phyloP scores from a whole-genome alignment of 2,797 vertebrate species.

The Bradypodion ventrale region DNA sequence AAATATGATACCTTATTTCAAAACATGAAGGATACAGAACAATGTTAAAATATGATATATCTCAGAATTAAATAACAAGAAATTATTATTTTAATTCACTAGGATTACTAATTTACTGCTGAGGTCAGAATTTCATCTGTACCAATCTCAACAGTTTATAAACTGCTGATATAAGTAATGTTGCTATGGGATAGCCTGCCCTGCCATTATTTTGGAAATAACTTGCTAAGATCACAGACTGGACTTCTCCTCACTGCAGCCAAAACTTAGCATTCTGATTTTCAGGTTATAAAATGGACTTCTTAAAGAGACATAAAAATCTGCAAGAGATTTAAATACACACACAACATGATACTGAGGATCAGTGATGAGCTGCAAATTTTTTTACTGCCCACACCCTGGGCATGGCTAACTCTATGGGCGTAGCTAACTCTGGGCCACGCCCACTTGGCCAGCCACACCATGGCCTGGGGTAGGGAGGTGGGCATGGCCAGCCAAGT shows the following conservation, averaged over 20 bases:
- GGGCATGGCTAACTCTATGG: too few species aligned
- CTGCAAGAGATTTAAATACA: not conserved
- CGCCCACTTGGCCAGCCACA: too few species aligned
- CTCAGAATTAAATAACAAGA: not conserved
- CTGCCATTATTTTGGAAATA: too few species aligned
- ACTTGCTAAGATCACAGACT: not conserved
- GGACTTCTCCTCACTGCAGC: not conserved
- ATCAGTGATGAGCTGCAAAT: too few species aligned
- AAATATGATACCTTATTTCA: slow-evolving; percentile 57
- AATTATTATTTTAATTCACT: not conserved
- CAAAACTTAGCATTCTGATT: not conserved
- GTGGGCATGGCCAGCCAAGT: too few species aligned
- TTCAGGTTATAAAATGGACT: not conserved
- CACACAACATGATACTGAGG: not conserved
- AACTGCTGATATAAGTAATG: not conserved
- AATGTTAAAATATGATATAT: slow-evolving; percentile 35
- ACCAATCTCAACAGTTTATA: slow-evolving; percentile 29
- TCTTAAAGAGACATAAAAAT: not conserved
- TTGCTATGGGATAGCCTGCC: not conserved
- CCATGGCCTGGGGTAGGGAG: too few species aligned
- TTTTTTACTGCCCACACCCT: too few species aligned
- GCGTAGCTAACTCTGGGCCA: too few species aligned
- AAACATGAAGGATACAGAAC: slow-evolving; percentile 38
- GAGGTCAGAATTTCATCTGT: not conserved
- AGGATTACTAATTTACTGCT: not conserved